Conservation (phyloP, 2,888 invertebrate genomes). For the Cephonodes hylas region DNA sequence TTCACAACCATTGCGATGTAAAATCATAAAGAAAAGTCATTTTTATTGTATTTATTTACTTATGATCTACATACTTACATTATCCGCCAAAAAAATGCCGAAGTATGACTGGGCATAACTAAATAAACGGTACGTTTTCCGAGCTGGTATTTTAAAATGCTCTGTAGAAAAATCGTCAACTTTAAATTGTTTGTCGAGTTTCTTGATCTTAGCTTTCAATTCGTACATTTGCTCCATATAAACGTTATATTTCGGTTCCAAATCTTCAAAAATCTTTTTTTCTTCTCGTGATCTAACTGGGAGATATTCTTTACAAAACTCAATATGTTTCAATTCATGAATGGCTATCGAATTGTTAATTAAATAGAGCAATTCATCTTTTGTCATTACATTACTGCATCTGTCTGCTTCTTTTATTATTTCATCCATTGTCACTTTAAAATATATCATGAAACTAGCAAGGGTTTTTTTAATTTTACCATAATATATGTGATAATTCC, state of each 20-base stretch:
- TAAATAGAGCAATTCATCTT: conserved; percentile 36
- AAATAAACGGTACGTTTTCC: conserved; percentile 43
- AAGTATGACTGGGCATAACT: conserved; percentile 46
- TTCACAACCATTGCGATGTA: no score
- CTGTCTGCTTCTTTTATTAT: conserved; percentile 42
- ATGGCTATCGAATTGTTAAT: conserved; percentile 41
- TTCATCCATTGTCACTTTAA: conserved; percentile 43
- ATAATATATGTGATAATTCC: conserved; percentile 47
- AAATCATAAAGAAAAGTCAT: no score
- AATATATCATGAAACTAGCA: conserved; percentile 45
- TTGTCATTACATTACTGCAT: conserved; percentile 29
- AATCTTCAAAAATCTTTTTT: conserved; percentile 38
- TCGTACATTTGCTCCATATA: conserved; percentile 34
- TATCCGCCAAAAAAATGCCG: conserved; percentile 38
- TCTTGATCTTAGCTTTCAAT: conserved; percentile 33
- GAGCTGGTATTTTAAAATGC: conserved; percentile 40
- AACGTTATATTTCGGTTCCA: conserved; percentile 31
- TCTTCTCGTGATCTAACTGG: conserved; percentile 38
- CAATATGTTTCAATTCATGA: conserved; percentile 38
- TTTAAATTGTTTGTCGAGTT: conserved; percentile 39
- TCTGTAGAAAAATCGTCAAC: conserved; percentile 42
- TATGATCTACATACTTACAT: conserved; percentile 44
- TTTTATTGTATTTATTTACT: no score
- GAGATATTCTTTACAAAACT: conserved; percentile 44
- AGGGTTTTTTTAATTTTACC: conserved; percentile 51